Conservation (phyloP, 2,797 vertebrate genomes). For the Channallabes apus region DNA sequence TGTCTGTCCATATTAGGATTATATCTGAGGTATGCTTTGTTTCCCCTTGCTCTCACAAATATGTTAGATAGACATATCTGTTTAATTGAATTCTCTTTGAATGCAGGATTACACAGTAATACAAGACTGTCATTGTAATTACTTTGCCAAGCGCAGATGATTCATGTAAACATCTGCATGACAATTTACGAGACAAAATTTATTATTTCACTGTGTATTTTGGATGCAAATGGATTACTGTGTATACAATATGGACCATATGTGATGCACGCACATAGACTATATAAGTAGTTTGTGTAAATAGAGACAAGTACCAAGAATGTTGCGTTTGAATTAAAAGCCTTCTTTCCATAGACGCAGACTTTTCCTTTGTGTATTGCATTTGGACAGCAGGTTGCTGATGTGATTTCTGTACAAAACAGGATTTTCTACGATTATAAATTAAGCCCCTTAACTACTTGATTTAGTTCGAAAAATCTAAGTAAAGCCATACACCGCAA, state of each 20-base stretch:
- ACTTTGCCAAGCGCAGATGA: constrained; percentile 61
- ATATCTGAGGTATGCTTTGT: constrained; percentile 77
- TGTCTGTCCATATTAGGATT: constrained; percentile 83
- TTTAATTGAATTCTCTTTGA: constrained; percentile 76
- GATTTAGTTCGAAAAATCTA: constrained; percentile 32
- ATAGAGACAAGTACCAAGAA: not conserved
- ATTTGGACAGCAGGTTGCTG: constrained; percentile 18
- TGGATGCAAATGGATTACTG: constrained; percentile 54
- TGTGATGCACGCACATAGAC: constrained; percentile 18
- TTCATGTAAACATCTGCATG: constrained; percentile 73
- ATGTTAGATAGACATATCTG: constrained; percentile 82
- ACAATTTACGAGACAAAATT: constrained; percentile 66
- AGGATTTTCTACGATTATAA: constrained; percentile 56
- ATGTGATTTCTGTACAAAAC: constrained; percentile 30
- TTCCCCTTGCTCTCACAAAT: constrained; percentile 73
- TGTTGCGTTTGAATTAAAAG: constrained; percentile 11
- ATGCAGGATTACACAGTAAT: constrained; percentile 82
- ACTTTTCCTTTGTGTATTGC: constrained; percentile 13
- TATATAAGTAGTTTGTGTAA: constrained; percentile 12
- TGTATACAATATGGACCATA: constrained; percentile 8
- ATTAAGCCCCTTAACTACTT: constrained; percentile 57
- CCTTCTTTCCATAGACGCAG: constrained; percentile 4
- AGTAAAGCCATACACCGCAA: constrained; percentile 23
- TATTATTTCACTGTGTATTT: constrained; percentile 56
- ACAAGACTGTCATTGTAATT: constrained; percentile 73